These are phyloP conservation scores for Crocodylus rhombifer DNA, from an alignment of 2,797 vertebrate species.

Conservation along the genomic window DNA sequence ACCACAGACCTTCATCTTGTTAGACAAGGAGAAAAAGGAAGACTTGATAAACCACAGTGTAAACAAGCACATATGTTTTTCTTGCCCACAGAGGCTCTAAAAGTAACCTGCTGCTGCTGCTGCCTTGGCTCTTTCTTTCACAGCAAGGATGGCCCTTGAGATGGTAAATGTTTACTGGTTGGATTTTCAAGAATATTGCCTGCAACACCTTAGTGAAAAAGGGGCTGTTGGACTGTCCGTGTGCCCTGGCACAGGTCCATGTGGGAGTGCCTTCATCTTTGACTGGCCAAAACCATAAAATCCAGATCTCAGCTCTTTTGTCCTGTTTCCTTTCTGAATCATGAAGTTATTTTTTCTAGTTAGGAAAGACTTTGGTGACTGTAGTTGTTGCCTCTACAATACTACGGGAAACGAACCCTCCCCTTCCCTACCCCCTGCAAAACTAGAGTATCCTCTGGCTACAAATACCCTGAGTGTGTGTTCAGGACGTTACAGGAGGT, in stretches of 20 bases:
- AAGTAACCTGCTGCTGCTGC: not conserved
- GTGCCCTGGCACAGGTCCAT: not conserved
- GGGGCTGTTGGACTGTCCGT: not conserved
- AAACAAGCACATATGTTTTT: not conserved
- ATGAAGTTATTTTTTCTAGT: slow-evolving; percentile 21
- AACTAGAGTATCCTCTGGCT: slow-evolving; percentile 22
- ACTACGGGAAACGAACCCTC: not conserved
- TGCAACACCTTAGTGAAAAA: not conserved
- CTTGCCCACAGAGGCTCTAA: not conserved
- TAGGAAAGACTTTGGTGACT: slow-evolving; percentile 15
- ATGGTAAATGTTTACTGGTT: not conserved
- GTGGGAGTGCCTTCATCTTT: not conserved
- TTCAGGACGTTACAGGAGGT: not conserved
- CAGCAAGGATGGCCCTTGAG: not conserved
- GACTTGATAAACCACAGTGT: not conserved
- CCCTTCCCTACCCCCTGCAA: slow-evolving; percentile 2
- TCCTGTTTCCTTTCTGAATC: slow-evolving; percentile 47
- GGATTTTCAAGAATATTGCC: not conserved
- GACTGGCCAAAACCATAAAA: slow-evolving; percentile 22
- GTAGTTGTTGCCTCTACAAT: not conserved
- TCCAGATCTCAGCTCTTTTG: slow-evolving; percentile 26
- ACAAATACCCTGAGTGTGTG: slow-evolving; percentile 18
- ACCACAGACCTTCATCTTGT: not conserved
- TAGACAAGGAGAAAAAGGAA: not conserved
- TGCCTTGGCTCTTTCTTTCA: not conserved